These are phyloP conservation scores for Melanargia galathea DNA, from an alignment of 2,888 invertebrate genomes.

Conservation along the genomic window DNA sequence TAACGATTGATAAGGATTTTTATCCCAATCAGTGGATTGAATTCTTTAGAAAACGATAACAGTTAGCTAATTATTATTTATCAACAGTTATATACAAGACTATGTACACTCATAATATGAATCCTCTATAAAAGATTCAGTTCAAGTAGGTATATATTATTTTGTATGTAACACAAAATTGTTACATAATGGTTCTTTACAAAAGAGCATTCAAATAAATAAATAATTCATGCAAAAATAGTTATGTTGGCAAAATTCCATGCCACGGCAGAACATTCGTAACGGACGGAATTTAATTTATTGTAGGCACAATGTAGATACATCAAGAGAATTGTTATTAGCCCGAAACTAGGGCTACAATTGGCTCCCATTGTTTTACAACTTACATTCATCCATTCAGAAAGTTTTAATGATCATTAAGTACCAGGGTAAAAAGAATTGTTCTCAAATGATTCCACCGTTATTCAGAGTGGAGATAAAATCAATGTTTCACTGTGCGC, in stretches of 20 bases:
- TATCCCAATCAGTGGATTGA: no score
- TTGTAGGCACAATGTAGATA: no score
- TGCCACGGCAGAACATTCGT: constrained; percentile 39
- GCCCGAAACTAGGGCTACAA: constrained; percentile 38
- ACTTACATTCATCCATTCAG: constrained; percentile 39
- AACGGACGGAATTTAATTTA: constrained; percentile 46
- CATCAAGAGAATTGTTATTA: constrained; percentile 42
- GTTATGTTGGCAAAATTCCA: constrained; percentile 46
- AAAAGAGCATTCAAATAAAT: constrained; percentile 8
- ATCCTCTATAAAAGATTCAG: no score
- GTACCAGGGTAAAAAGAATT: constrained; percentile 35
- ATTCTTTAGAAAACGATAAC: no score
- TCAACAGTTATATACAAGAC: no score
- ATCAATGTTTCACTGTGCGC: constrained; percentile 33
- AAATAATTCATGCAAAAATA: constrained; percentile 42
- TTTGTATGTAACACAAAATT: no score
- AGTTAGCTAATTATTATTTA: no score
- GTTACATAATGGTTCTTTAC: constrained; percentile 1
- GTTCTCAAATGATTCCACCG: constrained; percentile 35
- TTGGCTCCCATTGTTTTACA: constrained; percentile 41
- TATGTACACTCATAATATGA: no score
- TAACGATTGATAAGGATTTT: no score
- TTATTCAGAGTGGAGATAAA: constrained; percentile 37
- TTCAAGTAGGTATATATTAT: background rate
- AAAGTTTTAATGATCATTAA: constrained; percentile 42